Conservation (phyloP, 2,113 vertebrate species). For the rat (Rattus norvegicus) region DNA sequence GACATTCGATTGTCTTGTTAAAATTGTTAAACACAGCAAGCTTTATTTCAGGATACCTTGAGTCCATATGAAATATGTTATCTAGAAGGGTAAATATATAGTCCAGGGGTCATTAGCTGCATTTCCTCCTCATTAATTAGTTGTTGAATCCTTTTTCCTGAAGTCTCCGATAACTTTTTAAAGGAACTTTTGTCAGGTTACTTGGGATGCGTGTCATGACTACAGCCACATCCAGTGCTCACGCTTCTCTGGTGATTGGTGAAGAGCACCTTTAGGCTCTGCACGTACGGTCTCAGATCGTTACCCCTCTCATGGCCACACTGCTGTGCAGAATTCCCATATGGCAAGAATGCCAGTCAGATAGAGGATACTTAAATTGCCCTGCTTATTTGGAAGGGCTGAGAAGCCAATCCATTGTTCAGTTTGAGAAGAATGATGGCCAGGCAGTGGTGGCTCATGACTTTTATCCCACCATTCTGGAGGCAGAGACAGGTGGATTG, state of each 20-base stretch:
- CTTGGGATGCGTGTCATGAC: neutral
- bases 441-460: too few relatives aligned
- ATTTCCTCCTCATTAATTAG: neutral
- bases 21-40: constrained; percentile 25
- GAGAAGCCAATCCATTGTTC: constrained; percentile 7
- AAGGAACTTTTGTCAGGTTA: neutral
- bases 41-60: constrained; percentile 40
- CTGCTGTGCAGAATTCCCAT: neutral
- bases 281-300: neutral
- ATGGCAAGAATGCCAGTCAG: neutral
- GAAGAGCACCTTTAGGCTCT: neutral
- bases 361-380: neutral
- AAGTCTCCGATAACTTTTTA: neutral
- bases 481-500: neutral
- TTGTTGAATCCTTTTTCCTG: neutral
- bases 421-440: neutral
- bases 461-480: neutral
- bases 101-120: neutral
- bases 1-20: neutral
- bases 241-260: neutral
- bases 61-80: constrained; percentile 14
- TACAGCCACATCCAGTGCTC: neutral
- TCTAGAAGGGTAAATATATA: constrained; percentile 36
- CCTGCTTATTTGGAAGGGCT: constrained; percentile 4
- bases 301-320: rapidly evolving